Conservation (phyloP, 1,140 invertebrate genomes). For the Megathymus violae region DNA sequence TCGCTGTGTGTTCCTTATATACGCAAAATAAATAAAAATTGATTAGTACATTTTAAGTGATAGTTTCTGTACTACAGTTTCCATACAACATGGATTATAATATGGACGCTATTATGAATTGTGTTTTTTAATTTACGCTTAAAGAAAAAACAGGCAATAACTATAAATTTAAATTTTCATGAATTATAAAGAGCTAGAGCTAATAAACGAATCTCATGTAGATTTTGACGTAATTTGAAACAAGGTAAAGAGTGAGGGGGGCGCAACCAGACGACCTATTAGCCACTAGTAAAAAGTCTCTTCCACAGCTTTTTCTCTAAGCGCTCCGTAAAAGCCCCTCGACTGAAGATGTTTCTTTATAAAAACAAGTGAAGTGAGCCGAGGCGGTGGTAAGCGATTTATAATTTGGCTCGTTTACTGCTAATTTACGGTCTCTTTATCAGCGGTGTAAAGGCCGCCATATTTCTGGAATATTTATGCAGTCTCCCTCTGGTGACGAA, state of each 20-base stretch:
- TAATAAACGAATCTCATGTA: no score
- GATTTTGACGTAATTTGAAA: neutral
- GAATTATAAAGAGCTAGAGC: no score
- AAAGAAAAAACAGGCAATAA: no score
- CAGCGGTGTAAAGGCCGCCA: slow-evolving; percentile 40
- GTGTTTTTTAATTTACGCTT: no score
- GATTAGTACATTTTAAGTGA: no score
- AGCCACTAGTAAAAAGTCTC: slow-evolving; percentile 17
- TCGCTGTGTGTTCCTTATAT: no score
- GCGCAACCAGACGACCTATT: slow-evolving; percentile 1
- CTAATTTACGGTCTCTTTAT: slow-evolving; percentile 47
- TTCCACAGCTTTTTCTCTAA: slow-evolving; percentile 21
- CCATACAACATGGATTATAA: no score
- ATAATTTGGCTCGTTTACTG: slow-evolving; percentile 37
- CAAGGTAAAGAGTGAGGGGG: neutral
- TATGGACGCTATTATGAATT: no score
- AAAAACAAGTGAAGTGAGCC: slow-evolving; percentile 25
- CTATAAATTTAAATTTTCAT: no score
- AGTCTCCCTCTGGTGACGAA: slow-evolving; percentile 19
- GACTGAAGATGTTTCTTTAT: slow-evolving; percentile 25
- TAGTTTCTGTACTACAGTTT: no score
- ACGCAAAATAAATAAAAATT: no score
- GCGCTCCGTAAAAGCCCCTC: slow-evolving; percentile 7
- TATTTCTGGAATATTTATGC: slow-evolving; percentile 43
- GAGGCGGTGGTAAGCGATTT: slow-evolving; percentile 36